Evolutionary conservation across 2,797 vertebrate genomes (phyloP).

Genomic region (Vespertilio murinus): DNA sequence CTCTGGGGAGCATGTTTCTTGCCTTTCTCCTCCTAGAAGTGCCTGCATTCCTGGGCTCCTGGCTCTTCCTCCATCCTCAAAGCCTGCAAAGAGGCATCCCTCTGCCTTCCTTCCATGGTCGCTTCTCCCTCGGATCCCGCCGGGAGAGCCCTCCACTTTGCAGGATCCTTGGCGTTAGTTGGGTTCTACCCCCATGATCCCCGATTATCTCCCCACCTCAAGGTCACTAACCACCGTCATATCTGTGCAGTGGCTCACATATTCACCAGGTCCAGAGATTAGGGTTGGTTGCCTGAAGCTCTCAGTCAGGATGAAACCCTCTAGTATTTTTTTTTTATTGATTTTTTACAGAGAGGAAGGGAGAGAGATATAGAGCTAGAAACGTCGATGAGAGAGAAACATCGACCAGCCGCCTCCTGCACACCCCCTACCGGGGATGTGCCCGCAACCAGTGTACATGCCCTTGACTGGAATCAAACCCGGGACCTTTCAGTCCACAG

Average conservation of each 20-base stretch:
- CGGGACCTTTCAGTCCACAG: no score
- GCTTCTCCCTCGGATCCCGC: neutral
- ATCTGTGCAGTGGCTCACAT: rapidly evolving
- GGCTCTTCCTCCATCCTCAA: neutral
- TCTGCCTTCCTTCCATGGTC: neutral
- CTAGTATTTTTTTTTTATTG: no score
- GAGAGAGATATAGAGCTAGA: no score
- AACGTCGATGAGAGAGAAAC: no score
- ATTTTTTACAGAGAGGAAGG: no score
- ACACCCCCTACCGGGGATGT: no score
- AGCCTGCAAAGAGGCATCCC: rapidly evolving
- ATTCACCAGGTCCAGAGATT: rapidly evolving
- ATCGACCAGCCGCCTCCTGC: no score
- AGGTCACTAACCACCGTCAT: rapidly evolving
- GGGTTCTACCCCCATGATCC: neutral
- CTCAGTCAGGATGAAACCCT: no score
- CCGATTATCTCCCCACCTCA: neutral
- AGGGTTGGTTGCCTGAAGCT: rapidly evolving
- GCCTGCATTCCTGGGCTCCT: rapidly evolving
- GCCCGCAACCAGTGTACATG: no score
- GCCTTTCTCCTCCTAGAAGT: neutral
- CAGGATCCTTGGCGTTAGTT: neutral
- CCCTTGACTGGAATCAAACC: no score
- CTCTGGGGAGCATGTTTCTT: neutral
- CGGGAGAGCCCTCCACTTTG: rapidly evolving